These are phyloP conservation scores for Hippolais icterina DNA, from an alignment of 2,113 vertebrate genomes.

Conservation along the genomic window DNA sequence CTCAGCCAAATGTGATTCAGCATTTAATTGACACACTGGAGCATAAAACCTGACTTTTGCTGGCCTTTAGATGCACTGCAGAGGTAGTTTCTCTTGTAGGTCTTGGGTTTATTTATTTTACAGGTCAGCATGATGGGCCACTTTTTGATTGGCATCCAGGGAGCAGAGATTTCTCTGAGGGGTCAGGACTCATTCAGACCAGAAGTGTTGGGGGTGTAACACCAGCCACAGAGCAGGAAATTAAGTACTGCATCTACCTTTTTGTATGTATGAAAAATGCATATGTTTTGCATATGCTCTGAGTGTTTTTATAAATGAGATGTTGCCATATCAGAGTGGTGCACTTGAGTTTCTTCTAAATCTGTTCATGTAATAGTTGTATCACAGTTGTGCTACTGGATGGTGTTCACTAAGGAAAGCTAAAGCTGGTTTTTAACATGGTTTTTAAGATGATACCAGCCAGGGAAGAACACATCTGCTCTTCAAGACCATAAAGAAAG, in stretches of 20 bases:
- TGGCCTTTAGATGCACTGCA: not conserved
- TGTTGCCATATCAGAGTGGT: not conserved
- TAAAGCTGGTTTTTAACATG: not conserved
- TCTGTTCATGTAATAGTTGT: not conserved
- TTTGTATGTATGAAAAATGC: not conserved
- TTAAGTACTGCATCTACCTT: not conserved
- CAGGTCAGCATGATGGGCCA: not conserved
- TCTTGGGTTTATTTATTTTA: slow-evolving; percentile 17
- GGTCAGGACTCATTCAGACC: not conserved
- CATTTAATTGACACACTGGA: not conserved
- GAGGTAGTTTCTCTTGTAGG: not conserved
- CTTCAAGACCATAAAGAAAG: not conserved
- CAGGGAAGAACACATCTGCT: not conserved
- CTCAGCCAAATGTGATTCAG: slow-evolving; percentile 14
- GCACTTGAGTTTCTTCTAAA: not conserved
- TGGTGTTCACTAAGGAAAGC: not conserved
- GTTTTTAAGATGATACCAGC: not conserved
- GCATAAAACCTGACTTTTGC: not conserved
- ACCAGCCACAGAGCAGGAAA: not conserved
- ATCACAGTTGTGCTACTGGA: not conserved
- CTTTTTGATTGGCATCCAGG: not conserved
- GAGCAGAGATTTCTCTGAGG: not conserved
- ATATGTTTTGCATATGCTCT: not conserved
- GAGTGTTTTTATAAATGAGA: not conserved
- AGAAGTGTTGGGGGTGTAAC: not conserved